phyloP scores from a whole-genome alignment of 2,888 invertebrate genomes.

The Heliconius charithonia region DNA sequence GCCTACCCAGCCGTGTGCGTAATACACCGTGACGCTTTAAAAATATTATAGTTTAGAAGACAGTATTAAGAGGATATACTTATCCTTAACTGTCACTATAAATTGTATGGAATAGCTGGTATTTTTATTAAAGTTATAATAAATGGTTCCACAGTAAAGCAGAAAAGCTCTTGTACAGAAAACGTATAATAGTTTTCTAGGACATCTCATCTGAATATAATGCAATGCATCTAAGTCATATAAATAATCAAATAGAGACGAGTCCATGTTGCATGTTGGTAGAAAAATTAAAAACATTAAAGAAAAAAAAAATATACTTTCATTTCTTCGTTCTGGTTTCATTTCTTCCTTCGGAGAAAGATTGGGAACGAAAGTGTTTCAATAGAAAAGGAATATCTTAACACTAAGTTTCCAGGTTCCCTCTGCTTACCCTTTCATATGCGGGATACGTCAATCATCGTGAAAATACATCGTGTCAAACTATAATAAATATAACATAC shows the following conservation, averaged over 20 bases:
- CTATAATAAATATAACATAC: background rate
- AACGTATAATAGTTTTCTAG: slow-evolving; percentile 19
- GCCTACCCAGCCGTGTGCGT: no score
- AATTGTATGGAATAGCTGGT: background rate
- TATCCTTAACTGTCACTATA: slow-evolving; percentile 1
- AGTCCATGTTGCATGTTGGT: background rate
- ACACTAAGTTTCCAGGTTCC: no score
- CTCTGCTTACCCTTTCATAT: no score
- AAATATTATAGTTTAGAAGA: background rate
- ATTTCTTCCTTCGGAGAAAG: no score
- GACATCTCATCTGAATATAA: background rate
- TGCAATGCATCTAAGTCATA: slow-evolving; percentile 8
- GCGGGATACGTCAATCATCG: no score
- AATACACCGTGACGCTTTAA: no score
- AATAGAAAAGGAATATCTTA: no score
- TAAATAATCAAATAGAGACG: background rate
- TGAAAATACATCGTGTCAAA: background rate
- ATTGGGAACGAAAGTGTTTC: no score
- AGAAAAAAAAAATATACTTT: background rate
- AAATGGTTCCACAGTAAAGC: slow-evolving; percentile 9
- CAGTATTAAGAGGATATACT: background rate
- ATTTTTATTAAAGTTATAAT: slow-evolving; percentile 22
- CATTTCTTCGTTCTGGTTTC: no score
- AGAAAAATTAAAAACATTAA: background rate
- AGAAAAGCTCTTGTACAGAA: slow-evolving; percentile 13